phyloP scores from a whole-genome alignment of 2,888 invertebrate species.

The Noctua janthina region DNA sequence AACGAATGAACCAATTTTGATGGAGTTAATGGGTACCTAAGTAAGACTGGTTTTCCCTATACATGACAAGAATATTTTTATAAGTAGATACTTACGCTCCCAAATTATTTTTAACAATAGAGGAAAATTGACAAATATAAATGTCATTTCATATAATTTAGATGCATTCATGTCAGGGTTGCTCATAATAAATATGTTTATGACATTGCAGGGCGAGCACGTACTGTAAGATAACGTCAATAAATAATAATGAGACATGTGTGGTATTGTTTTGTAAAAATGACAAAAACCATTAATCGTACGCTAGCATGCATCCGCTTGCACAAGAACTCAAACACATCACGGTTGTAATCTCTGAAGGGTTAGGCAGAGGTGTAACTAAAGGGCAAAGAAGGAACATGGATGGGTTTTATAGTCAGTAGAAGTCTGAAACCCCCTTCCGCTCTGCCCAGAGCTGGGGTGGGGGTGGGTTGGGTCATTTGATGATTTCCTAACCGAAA shows the following conservation, averaged over 20 bases:
- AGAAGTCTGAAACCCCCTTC: too few species aligned
- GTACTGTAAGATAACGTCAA: conserved; percentile 65
- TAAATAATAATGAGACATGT: conserved; percentile 63
- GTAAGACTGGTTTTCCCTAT: not conserved
- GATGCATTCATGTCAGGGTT: conserved; percentile 55
- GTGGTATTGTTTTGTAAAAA: conserved; percentile 56
- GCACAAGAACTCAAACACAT: conserved; percentile 23
- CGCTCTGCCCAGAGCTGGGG: too few species aligned
- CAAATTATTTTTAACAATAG: conserved; percentile 35
- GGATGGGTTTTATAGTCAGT: too few species aligned
- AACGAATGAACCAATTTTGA: not conserved
- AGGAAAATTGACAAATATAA: conserved; percentile 22
- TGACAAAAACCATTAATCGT: conserved; percentile 56
- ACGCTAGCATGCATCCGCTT: conserved; percentile 6
- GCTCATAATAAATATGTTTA: conserved; percentile 37
- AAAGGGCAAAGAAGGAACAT: too few species aligned
- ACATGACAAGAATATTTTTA: conserved; percentile 4
- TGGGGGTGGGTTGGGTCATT: too few species aligned
- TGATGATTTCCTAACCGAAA: too few species aligned
- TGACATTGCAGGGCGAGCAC: conserved; percentile 62
- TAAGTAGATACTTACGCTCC: not conserved
- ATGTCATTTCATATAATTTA: conserved; percentile 14
- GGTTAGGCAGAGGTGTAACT: not conserved
- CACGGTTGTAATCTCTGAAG: not conserved
- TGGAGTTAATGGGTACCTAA: not conserved